Base-by-base conservation (phyloP, 2,888 invertebrate genomes). In the Chymomyza procnemis region DNA sequence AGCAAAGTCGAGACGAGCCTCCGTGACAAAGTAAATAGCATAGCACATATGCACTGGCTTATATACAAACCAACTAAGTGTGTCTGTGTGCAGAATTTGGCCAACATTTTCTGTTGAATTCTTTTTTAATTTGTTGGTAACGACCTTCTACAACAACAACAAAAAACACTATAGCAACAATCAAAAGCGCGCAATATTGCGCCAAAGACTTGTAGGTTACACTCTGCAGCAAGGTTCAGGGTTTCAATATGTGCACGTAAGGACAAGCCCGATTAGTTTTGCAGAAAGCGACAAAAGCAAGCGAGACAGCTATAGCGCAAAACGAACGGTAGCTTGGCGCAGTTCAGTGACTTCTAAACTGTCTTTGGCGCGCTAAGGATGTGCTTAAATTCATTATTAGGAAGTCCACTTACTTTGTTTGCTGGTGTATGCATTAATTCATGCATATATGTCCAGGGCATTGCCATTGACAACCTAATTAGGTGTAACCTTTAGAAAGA, bases 1-100 rank as follows among this genome's bases (percentile, higher is more conserved):
- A 82, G 81, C 82, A 81, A 67, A 64, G 34, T 41, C 75, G 83
- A 79, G 81, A 82, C 81, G 81, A 82, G 81, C 81, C 81, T 82
- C 81, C 81, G 4, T 59, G 64, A 70, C 21, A 47, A 26, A 41
- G 34, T 41, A 41, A 41, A 41, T 41, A 41, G 71, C 65, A 64
- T 47, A 56, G 65, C 61, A 76, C 77, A 76, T 59, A 46, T 3
- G 16, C n/a, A 1, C 48, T 50, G 22, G 41, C 52, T 47, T 50
- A 30, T 41, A n/a, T 22, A 30, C 34, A 12, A 19, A 2, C 16
- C 6, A 9, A 50, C 8, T 47, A 9, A 30, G 21, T 41, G 60
- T 62, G 4, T 18, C 2, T 50, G 50, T 50, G 50, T 1, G 19
- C 14, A 54, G 12, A 54, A 57, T 70, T 60, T 60, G 50, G 46